Evolutionary conservation across 2,797 vertebrate genomes (phyloP).

Genomic region (Pangasius larnaudii): DNA sequence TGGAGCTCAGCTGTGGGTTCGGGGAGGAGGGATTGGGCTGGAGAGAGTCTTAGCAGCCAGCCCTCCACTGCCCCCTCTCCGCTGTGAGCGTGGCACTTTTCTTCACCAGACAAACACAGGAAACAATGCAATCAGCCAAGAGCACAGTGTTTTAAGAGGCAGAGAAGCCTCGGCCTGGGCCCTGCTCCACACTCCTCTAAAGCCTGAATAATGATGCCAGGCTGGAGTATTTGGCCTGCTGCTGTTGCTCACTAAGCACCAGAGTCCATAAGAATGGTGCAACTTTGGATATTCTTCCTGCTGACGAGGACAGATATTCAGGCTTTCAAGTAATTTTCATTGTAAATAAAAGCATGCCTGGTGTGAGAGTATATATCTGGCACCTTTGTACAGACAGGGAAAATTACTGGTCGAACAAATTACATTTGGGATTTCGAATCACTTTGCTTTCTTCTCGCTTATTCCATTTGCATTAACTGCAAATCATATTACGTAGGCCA

Average conservation of each 20-base stretch:
- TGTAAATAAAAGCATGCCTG: constrained; percentile 85
- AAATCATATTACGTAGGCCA: constrained; percentile 88
- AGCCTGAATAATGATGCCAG: constrained; percentile 48
- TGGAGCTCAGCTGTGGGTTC: constrained; percentile 63
- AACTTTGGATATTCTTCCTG: constrained; percentile 59
- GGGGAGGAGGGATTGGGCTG: constrained; percentile 75
- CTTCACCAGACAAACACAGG: constrained; percentile 62
- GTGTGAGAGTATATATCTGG: constrained; percentile 85
- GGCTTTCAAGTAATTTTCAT: constrained; percentile 83
- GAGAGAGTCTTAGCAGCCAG: constrained; percentile 45
- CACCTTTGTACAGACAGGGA: constrained; percentile 74
- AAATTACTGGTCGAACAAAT: constrained; percentile 85
- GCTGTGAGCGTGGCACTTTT: constrained; percentile 59
- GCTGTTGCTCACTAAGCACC: constrained; percentile 52
- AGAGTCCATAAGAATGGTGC: constrained; percentile 14
- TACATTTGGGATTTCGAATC: constrained; percentile 86
- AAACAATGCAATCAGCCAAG: constrained; percentile 66
- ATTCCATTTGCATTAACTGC: constrained; percentile 85
- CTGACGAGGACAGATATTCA: constrained; percentile 77
- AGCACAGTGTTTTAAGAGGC: constrained; percentile 59
- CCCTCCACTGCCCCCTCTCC: constrained; percentile 49
- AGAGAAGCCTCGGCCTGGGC: constrained; percentile 50
- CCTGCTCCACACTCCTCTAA: constrained; percentile 47
- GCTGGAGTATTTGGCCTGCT: constrained; percentile 49
- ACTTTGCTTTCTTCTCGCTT: constrained; percentile 76